phyloP scores from a whole-genome alignment of 2,888 invertebrate genomes.

The Stenoptilia bipunctidactyla region DNA sequence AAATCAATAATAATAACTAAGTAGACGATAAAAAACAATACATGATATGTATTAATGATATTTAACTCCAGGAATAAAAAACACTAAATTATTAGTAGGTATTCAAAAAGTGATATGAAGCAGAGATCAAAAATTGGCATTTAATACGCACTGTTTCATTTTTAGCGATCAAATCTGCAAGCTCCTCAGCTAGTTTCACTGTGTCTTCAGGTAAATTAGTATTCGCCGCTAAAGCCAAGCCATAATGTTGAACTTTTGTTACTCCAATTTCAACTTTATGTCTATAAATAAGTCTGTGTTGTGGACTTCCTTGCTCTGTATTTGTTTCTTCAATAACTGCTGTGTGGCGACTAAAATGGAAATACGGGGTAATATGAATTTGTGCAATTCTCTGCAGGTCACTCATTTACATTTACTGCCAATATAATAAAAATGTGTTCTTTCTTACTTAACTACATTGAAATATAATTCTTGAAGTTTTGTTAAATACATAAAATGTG shows the following conservation, averaged over 20 bases:
- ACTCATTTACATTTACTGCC: not conserved
- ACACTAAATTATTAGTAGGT: not conserved
- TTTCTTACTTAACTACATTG: constrained; percentile 82
- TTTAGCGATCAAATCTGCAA: constrained; percentile 44
- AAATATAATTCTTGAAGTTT: constrained; percentile 74
- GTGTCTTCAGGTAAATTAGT: constrained; percentile 73
- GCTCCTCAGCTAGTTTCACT: constrained; percentile 59
- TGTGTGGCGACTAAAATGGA: constrained; percentile 38
- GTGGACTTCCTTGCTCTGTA: constrained; percentile 22
- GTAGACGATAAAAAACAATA: not conserved
- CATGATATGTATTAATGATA: not conserved
- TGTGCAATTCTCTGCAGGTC: constrained; percentile 17
- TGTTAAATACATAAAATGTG: constrained; percentile 77
- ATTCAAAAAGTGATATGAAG: not conserved
- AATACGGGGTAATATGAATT: not conserved
- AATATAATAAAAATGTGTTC: not conserved
- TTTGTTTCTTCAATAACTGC: constrained; percentile 42
- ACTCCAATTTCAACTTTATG: constrained; percentile 74
- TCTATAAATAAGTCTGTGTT: constrained; percentile 70
- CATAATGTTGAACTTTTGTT: constrained; percentile 74
- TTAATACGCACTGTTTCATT: constrained; percentile 34
- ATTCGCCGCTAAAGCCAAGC: constrained; percentile 73
- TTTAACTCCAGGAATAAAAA: not conserved
- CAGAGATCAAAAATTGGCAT: not conserved
- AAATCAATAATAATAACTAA: no score